phyloP scores from a whole-genome alignment of 2,113 vertebrate genomes.

The Cnemophilus loriae region DNA sequence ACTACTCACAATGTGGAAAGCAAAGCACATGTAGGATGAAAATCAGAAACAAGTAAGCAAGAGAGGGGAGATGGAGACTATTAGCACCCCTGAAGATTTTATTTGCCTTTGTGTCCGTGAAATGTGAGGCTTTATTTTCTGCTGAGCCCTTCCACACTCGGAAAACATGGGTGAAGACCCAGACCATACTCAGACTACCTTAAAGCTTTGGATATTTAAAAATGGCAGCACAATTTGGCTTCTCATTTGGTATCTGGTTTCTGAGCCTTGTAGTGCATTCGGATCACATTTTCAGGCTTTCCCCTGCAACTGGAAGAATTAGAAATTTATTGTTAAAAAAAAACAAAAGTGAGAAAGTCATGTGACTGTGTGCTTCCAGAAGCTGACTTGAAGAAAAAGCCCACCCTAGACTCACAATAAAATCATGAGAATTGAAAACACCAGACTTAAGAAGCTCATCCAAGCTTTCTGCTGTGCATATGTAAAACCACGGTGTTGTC shows the following conservation, averaged over 20 bases:
- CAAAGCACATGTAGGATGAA: background rate
- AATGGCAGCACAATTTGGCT: background rate
- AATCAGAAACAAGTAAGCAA: background rate
- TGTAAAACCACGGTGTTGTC: conserved; percentile 56
- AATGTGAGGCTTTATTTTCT: background rate
- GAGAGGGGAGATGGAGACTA: background rate
- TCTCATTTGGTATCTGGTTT: background rate
- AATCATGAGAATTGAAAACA: conserved; percentile 44
- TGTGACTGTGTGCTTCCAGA: conserved; percentile 24
- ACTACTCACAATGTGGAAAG: background rate
- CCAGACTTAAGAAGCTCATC: conserved; percentile 15
- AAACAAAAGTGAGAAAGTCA: background rate
- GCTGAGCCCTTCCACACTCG: background rate
- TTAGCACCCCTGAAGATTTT: background rate
- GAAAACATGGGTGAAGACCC: background rate
- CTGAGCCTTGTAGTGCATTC: background rate
- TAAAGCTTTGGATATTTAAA: background rate
- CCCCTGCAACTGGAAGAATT: background rate
- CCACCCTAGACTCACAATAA: conserved; percentile 40
- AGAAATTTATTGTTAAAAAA: background rate
- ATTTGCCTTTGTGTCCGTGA: background rate
- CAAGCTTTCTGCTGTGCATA: conserved; percentile 47
- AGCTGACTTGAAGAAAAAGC: conserved; percentile 30
- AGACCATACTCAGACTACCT: background rate
- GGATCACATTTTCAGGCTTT: background rate